Evolutionary conservation across 2,113 vertebrate species (phyloP).

Genomic region (Otocyon megalotis): DNA sequence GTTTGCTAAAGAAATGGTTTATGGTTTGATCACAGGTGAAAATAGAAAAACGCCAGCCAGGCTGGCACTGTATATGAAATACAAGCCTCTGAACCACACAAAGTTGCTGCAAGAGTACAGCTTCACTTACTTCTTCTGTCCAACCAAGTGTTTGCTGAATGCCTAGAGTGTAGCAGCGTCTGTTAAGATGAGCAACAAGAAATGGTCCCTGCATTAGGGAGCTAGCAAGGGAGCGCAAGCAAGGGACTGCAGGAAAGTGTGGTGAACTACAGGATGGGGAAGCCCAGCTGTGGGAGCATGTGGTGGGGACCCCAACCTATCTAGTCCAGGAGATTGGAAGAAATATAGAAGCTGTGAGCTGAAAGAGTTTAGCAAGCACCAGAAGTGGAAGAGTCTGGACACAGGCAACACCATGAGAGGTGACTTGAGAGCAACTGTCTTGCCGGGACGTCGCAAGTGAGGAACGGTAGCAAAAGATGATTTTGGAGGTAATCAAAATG

Average conservation of each 20-base stretch:
- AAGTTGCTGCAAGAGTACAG: background rate
- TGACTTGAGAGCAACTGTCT: background rate
- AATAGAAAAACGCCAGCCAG: background rate
- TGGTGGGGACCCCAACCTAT: background rate
- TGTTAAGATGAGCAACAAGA: background rate
- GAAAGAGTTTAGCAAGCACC: background rate
- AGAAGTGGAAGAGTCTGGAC: background rate
- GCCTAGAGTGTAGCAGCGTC: background rate
- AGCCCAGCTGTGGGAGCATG: no score
- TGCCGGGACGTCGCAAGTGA: background rate
- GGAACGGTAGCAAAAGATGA: background rate
- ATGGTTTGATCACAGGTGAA: background rate
- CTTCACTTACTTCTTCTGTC: background rate
- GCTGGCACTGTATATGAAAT: conserved; percentile 5
- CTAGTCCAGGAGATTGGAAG: background rate
- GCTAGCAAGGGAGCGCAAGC: background rate
- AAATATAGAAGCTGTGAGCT: background rate
- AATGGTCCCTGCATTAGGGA: background rate
- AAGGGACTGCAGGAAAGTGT: background rate
- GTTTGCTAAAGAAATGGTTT: conserved; percentile 7
- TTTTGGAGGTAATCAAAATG: background rate
- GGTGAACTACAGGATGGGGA: background rate
- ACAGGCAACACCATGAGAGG: background rate
- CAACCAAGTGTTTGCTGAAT: background rate
- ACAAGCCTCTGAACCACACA: conserved; percentile 17